phyloP scores from a whole-genome alignment of 1,140 invertebrate species.

The Druon quercuslanigerum region DNA sequence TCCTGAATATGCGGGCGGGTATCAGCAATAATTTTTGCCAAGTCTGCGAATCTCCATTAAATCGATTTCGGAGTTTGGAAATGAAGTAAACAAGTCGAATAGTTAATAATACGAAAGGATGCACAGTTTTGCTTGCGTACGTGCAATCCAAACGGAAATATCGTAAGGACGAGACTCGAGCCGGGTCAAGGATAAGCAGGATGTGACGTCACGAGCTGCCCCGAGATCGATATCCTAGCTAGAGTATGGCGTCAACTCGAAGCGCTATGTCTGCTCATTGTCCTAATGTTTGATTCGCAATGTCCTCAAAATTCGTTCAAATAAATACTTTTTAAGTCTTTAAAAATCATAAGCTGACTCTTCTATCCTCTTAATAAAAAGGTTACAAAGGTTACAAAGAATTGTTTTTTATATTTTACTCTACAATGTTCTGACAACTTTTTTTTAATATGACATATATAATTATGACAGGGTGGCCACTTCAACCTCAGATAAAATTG shows the following conservation, averaged over 20 bases:
- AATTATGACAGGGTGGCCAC: too few relatives aligned
- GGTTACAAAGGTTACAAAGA: too few relatives aligned
- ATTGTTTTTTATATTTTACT: too few relatives aligned
- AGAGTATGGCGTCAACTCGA: conserved; percentile 39
- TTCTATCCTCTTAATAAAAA: too few relatives aligned
- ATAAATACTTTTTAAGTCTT: too few relatives aligned
- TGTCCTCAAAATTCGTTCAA: background rate
- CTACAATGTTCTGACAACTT: background rate
- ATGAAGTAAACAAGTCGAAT: background rate
- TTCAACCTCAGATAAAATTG: too few relatives aligned
- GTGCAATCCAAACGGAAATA: conserved; percentile 36
- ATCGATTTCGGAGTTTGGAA: conserved; percentile 18
- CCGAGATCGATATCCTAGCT: conserved; percentile 65
- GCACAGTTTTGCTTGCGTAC: background rate
- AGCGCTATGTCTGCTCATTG: conserved; percentile 20
- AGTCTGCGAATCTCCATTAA: conserved; percentile 10
- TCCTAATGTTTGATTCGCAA: background rate
- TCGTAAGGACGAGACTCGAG: conserved; percentile 52
- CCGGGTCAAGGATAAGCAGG: conserved; percentile 71
- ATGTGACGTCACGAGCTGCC: conserved; percentile 66
- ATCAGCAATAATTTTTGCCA: background rate
- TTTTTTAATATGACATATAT: too few relatives aligned
- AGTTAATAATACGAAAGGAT: conserved; percentile 20
- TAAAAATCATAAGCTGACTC: too few relatives aligned
- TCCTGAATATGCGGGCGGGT: background rate